phyloP scores from a whole-genome alignment of 2,113 vertebrate genomes.

The Amphilophus citrinellus region DNA sequence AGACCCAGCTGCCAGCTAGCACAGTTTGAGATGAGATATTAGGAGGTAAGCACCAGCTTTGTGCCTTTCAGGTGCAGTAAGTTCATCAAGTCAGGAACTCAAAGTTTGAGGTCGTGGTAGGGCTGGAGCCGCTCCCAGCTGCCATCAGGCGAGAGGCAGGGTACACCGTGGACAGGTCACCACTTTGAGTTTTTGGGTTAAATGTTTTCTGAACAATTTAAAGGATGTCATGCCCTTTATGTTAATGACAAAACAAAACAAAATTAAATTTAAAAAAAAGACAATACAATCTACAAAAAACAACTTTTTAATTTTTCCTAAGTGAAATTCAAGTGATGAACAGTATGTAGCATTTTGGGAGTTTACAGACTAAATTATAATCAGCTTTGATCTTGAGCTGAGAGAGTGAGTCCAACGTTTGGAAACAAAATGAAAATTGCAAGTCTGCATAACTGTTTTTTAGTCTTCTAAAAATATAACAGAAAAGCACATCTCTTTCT shows the following conservation, averaged over 20 bases:
- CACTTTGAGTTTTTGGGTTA: too few relatives aligned
- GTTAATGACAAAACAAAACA: too few relatives aligned
- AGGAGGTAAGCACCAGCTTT: background rate
- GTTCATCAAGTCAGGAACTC: conserved; percentile 11
- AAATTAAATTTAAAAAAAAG: too few relatives aligned
- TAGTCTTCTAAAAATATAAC: background rate
- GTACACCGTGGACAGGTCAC: too few relatives aligned
- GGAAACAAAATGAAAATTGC: conserved; percentile 5
- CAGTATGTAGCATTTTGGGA: background rate
- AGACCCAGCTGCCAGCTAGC: conserved; percentile 20
- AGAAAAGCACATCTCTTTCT: background rate
- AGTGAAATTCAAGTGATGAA: background rate
- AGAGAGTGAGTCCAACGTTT: background rate
- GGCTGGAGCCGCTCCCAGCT: too few relatives aligned
- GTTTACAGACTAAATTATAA: conserved; percentile 16
- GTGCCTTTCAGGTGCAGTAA: background rate
- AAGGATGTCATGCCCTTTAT: too few relatives aligned
- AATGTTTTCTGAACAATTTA: too few relatives aligned
- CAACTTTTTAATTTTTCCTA: background rate
- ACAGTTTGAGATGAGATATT: conserved; percentile 9
- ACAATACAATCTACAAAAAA: too few relatives aligned
- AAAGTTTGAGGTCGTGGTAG: background rate
- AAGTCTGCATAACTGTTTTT: background rate
- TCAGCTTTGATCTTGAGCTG: conserved; percentile 1
- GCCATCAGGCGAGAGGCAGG: too few relatives aligned